Percentiles rank a stretch among this genome's conserved stretches.
Conservation (phyloP, 2,888 invertebrate genomes). For the Orthosia incerta region DNA sequence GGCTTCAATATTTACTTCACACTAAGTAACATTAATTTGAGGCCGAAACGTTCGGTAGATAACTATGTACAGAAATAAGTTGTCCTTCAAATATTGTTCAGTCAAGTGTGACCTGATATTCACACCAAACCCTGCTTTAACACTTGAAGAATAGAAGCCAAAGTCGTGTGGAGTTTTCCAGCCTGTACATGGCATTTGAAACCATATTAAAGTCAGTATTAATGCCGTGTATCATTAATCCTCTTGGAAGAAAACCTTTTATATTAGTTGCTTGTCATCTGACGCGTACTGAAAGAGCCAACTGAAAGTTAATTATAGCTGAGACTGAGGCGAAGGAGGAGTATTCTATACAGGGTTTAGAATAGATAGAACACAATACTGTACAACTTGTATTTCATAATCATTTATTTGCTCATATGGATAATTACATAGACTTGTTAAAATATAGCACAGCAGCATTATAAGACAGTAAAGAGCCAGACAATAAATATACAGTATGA, state of each 20-base stretch:
- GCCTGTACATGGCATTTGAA: conserved; percentile 51
- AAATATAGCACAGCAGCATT: not conserved
- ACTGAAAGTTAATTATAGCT: conserved; percentile 44
- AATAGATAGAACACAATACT: conserved; percentile 15
- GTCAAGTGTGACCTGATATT: conserved; percentile 37
- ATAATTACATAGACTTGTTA: too few species aligned
- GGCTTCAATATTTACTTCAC: conserved; percentile 46
- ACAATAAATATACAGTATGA: not conserved
- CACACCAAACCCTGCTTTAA: conserved; percentile 25
- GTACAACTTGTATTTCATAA: too few species aligned
- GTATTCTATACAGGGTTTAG: conserved; percentile 1
- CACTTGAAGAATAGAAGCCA: conserved; percentile 4
- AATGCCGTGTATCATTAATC: conserved; percentile 60
- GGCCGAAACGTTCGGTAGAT: conserved; percentile 45
- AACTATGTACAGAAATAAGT: conserved; percentile 59
- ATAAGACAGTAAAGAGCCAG: not conserved
- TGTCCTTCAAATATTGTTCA: conserved; percentile 62
- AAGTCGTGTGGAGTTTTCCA: conserved; percentile 14
- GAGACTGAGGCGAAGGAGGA: conserved; percentile 10
- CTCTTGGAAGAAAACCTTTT: conserved; percentile 62
- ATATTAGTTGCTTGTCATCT: conserved; percentile 53
- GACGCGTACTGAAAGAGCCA: conserved; percentile 41
- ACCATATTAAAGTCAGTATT: conserved; percentile 54
- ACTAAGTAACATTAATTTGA: conserved; percentile 39
- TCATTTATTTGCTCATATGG: too few species aligned